Evolutionary conservation across 2,888 invertebrate genomes (phyloP), one percentile per base, ranked within the genome.

Genomic region (Empis stercorea): DNA sequence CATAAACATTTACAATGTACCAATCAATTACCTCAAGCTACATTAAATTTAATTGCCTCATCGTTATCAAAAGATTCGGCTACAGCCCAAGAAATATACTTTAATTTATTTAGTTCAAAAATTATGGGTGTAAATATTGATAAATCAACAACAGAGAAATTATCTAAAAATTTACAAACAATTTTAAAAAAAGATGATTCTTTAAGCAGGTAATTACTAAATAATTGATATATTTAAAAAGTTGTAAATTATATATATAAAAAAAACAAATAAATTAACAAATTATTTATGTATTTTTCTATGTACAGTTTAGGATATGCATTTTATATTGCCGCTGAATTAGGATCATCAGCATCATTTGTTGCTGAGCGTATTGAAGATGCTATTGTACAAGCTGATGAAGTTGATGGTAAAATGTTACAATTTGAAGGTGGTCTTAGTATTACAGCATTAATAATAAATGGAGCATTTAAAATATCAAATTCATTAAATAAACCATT

Each of bases 321-420:
- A 30, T 86, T 95, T 57, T 81, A 83, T 49, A 76, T 87, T 44
- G 88, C 89, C n/a, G 73, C 86, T 40, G 76, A 82, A 53, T 71
- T 93, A 55, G 78, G 75, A 0, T 48, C 68, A 1, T 70, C 75
- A 64, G 81, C 82, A 14, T 74, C 72, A 42, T 79, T 80, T 60
- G 74, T 76, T 39, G 76, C 79, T 39, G 80, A 86, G 50, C 80
- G 87, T 46, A 82, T 94, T 20, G 93, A 94, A 68, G 92, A 94
- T 64, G 84, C 88, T n/a, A 74, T 96, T 50, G 83, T 88, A 4
- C 93, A 95, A 61, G 95, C 95, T 2, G 96, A 97, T 70, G 95
- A 96, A 75, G 84, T 91, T 5, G 89, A 95, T 70, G 84, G 87
- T 11, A 80, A 80, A 59, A 81, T 85, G 58, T 72, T 92, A 51